These are phyloP conservation scores for Phrynosoma blainvillii DNA, from an alignment of 2,113 vertebrate species.

Conservation along the genomic window DNA sequence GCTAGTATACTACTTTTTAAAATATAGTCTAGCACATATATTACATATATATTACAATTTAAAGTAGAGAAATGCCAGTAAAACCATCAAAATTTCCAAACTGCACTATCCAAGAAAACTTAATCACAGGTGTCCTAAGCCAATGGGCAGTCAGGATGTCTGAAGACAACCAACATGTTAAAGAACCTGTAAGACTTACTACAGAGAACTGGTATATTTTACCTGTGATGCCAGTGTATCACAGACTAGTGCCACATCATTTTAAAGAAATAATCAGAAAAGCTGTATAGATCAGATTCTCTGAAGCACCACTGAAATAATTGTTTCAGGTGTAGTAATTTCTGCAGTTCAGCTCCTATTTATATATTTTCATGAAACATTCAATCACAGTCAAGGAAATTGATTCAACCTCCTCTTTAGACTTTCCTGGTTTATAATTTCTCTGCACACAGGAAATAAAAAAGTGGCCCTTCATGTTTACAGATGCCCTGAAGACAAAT, in stretches of 20 bases:
- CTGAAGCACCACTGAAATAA: background rate
- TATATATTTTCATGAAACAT: background rate
- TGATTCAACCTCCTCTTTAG: background rate
- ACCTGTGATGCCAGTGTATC: background rate
- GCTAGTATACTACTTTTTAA: too few species aligned
- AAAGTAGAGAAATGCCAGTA: too few species aligned
- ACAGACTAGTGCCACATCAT: background rate
- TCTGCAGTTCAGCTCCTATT: background rate
- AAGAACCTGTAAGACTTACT: background rate
- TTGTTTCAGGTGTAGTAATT: background rate
- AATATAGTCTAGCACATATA: too few species aligned
- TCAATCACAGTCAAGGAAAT: background rate
- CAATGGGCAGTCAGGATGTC: too few species aligned
- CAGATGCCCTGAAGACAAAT: background rate
- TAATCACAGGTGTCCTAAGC: too few species aligned
- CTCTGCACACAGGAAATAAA: too few species aligned
- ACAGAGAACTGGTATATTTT: background rate
- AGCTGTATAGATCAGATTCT: background rate
- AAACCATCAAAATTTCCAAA: too few species aligned
- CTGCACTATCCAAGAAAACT: too few species aligned
- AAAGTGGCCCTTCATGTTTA: background rate
- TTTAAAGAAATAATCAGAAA: background rate
- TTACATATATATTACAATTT: too few species aligned
- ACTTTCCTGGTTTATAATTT: background rate
- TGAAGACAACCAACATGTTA: background rate